A percentile compares a stretch with the other conserved stretches of the same genome.
phyloP scores from a whole-genome alignment of 2,888 invertebrate genomes.

The Trissolcus japonicus region DNA sequence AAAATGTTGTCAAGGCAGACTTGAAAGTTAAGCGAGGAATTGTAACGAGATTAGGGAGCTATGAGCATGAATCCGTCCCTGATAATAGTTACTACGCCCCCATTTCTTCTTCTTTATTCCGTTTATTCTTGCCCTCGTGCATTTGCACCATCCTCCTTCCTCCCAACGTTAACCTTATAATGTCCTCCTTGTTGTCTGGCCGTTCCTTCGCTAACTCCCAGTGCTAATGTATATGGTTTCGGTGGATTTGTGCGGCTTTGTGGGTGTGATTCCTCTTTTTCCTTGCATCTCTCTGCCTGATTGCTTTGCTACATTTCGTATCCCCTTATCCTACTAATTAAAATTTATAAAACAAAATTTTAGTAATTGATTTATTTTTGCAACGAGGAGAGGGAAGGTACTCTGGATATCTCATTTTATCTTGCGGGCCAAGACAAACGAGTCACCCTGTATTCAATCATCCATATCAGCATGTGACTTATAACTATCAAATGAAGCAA shows the following conservation, averaged over 20 bases:
- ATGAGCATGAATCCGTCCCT: conserved; percentile 4
- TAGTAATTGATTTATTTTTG: not conserved
- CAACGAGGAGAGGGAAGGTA: not conserved
- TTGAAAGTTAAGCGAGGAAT: no score
- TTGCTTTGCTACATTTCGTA: conserved; percentile 6
- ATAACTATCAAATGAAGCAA: conserved; percentile 8
- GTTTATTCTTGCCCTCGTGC: not conserved
- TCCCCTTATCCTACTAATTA: no score
- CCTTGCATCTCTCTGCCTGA: conserved; percentile 43
- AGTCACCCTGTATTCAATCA: not conserved
- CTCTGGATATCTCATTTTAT: not conserved
- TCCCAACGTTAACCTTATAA: not conserved
- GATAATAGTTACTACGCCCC: conserved; percentile 2
- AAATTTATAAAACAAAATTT: not conserved
- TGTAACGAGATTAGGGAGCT: not conserved
- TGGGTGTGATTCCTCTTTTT: conserved; percentile 49
- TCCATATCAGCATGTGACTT: conserved; percentile 6
- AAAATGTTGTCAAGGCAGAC: no score
- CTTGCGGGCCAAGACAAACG: not conserved
- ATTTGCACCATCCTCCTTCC: not conserved
- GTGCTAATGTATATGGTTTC: conserved; percentile 5
- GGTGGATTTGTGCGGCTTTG: conserved; percentile 50
- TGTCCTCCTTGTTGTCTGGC: not conserved
- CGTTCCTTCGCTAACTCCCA: conserved; percentile 7
- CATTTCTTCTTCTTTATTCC: conserved; percentile 6